Conservation (phyloP, 2,888 invertebrate species). For the Rhogogaster chlorosoma region DNA sequence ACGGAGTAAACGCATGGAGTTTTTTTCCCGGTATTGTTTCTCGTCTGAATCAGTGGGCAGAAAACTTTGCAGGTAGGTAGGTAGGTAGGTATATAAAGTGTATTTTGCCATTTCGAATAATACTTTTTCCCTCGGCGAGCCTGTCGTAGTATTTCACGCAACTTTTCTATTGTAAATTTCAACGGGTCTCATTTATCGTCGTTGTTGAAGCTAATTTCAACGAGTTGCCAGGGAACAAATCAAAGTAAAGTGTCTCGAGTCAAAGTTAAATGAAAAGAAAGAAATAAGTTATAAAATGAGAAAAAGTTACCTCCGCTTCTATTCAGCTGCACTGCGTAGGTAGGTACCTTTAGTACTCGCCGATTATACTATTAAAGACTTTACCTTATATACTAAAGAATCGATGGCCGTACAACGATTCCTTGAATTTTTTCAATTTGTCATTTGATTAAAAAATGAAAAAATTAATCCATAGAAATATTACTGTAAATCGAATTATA, state of each 20-base stretch:
- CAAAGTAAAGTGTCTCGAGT: conserved; percentile 38
- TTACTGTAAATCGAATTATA: too few species aligned
- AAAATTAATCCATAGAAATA: too few species aligned
- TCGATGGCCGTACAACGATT: too few species aligned
- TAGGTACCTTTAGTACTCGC: too few species aligned
- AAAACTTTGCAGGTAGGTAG: not conserved
- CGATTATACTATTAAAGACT: not conserved
- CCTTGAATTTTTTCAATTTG: too few species aligned
- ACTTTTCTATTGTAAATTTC: conserved; percentile 44
- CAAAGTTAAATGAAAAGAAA: conserved; percentile 37
- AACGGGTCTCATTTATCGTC: not conserved
- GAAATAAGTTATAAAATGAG: not conserved
- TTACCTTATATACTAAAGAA: not conserved
- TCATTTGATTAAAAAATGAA: too few species aligned
- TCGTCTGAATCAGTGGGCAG: not conserved
- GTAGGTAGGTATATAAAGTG: not conserved
- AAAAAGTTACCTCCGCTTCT: not conserved
- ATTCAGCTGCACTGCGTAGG: not conserved
- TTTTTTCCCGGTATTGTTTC: conserved; percentile 21
- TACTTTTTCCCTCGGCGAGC: conserved; percentile 13
- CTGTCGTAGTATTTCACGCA: conserved; percentile 36
- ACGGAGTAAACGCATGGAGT: not conserved
- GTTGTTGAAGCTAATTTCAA: conserved; percentile 6
- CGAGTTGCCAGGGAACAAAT: conserved; percentile 25
- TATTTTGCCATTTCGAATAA: conserved; percentile 23